phyloP scores from a whole-genome alignment of 1,140 invertebrate species.

The Neodiprion lecontei region DNA sequence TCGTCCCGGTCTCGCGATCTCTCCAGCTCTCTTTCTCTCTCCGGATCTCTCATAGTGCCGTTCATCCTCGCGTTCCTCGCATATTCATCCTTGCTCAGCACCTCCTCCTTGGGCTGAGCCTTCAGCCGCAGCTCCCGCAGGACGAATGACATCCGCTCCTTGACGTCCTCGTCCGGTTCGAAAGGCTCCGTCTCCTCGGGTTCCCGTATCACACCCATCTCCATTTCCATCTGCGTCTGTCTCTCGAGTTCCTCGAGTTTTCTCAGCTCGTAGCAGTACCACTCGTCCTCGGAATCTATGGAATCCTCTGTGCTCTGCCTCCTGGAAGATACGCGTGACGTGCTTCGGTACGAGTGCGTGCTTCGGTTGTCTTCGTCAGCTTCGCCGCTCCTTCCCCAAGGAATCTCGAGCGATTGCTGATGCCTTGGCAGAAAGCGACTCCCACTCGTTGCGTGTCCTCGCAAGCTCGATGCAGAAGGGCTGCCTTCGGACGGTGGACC shows the following conservation, averaged over 20 bases:
- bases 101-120: constrained; percentile 58
- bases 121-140: constrained; percentile 75
- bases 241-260: constrained; percentile 88
- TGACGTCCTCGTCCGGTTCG: constrained; percentile 74
- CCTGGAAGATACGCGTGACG: constrained; percentile 84
- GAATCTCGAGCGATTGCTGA: constrained; percentile 83
- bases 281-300: constrained; percentile 92
- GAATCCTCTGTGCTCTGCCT: constrained; percentile 91
- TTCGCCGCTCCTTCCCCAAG: constrained; percentile 66
- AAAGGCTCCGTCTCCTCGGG: constrained; percentile 63
- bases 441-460: constrained; percentile 55
- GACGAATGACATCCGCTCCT: constrained; percentile 80
- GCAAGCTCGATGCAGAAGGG: constrained; percentile 68
- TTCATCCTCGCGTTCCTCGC: constrained; percentile 37
- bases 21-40: constrained; percentile 40
- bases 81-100: constrained; percentile 39
- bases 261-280: constrained; percentile 87
- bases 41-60: constrained; percentile 44
- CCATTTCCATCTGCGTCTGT: constrained; percentile 71
- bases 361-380: constrained; percentile 86
- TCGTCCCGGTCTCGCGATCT: constrained; percentile 40
- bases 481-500: constrained; percentile 66
- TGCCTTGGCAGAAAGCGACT: constrained; percentile 71
- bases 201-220: constrained; percentile 69
- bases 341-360: constrained; percentile 85